Evolutionary conservation across 1,140 invertebrate genomes (phyloP).

Genomic region (Coptotermes formosanus): DNA sequence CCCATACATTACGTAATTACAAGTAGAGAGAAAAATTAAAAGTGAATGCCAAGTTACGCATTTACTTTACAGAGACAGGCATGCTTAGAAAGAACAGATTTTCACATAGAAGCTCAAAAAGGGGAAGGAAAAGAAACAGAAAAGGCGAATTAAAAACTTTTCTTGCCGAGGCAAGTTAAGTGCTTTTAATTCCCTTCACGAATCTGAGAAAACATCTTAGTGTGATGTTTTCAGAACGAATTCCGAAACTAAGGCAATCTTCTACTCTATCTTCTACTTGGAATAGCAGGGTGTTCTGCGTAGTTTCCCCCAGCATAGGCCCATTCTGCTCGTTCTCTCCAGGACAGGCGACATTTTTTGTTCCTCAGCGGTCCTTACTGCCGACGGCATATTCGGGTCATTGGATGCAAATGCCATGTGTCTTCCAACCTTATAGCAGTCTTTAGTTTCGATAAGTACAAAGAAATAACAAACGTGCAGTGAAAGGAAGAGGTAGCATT

Average conservation of each 20-base stretch:
- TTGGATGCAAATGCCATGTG: neutral
- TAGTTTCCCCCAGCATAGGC: neutral
- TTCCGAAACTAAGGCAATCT: neutral
- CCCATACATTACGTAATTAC: slow-evolving; percentile 6
- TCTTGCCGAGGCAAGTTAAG: slow-evolving; percentile 19
- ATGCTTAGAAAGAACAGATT: neutral
- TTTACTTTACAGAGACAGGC: neutral
- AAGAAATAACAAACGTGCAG: neutral
- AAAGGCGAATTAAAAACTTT: slow-evolving; percentile 23
- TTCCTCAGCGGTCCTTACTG: neutral
- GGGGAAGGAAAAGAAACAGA: neutral
- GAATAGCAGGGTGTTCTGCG: neutral
- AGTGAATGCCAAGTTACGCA: slow-evolving; percentile 6
- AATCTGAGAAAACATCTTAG: slow-evolving; percentile 29
- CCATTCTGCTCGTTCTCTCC: neutral
- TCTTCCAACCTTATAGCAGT: neutral
- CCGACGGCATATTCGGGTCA: neutral
- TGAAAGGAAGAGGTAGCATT: neutral
- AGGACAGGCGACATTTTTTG: neutral
- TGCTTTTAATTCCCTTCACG: slow-evolving; percentile 29
- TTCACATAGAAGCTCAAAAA: neutral
- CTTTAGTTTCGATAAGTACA: neutral
- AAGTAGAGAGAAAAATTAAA: slow-evolving; percentile 8
- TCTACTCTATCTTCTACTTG: neutral
- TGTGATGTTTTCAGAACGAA: slow-evolving; percentile 24